These are phyloP conservation scores for Pteronotus mesoamericanus DNA, from an alignment of 2,797 vertebrate species.

Conservation along the genomic window DNA sequence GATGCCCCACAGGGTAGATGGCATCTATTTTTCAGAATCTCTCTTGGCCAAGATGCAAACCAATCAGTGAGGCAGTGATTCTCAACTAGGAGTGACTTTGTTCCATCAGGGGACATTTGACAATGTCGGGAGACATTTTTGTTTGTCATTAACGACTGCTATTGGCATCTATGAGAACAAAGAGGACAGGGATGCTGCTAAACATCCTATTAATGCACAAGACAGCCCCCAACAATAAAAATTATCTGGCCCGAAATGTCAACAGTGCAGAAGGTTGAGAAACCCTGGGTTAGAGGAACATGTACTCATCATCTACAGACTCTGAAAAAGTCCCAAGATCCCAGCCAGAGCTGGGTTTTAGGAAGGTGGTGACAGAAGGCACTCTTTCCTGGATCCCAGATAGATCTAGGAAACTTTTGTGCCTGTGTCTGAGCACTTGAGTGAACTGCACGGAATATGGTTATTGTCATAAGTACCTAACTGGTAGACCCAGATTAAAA, in stretches of 20 bases:
- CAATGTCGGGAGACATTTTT: neutral
- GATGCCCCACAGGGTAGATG: neutral
- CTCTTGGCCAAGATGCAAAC: neutral
- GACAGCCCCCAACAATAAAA: neutral
- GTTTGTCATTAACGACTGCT: neutral
- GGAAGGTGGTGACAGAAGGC: neutral
- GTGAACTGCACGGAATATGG: neutral
- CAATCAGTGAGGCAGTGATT: neutral
- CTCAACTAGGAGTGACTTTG: neutral
- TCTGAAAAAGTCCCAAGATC: neutral
- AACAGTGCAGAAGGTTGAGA: neutral
- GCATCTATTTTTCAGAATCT: neutral
- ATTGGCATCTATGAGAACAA: neutral
- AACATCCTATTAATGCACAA: neutral
- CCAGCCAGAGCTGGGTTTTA: neutral
- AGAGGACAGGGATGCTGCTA: neutral
- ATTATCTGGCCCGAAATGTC: neutral
- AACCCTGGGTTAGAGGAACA: neutral
- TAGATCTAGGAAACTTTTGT: neutral
- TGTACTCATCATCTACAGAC: neutral
- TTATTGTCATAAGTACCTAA: neutral
- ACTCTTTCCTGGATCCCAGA: neutral
- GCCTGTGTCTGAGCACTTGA: neutral
- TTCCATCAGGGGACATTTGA: neutral
- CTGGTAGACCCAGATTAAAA: neutral